Evolutionary conservation across 2,113 vertebrate genomes (phyloP), one percentile per base, ranked within the genome.

Genomic region (Oxyruncus cristatus): DNA sequence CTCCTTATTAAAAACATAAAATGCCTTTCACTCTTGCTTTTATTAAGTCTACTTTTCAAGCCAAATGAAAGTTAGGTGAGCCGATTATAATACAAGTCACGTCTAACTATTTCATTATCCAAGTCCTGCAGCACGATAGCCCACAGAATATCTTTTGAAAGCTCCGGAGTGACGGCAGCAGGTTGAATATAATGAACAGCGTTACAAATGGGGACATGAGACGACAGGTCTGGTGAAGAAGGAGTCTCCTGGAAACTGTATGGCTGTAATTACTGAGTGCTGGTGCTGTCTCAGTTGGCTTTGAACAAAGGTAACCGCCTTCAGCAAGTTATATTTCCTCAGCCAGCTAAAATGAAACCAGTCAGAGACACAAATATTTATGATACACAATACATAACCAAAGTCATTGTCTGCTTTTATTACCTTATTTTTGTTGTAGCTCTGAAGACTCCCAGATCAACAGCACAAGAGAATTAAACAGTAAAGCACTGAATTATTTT

Each of bases 141-240:
- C 98, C 98, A 97, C 98, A 97, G 98, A 98, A 98, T 96, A 96
- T 96, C 96, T 98, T 98, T 98, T 98, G 98, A 98, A 98, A 97
- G 96, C 98, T 98, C 97, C 86, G 73, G 97, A 97, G 98, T 96
- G 96, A 97, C 53, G 97, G 97, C 95, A 98, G 97, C 97, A 91
- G 97, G 97, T 97, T 98, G 98, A 97, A 97, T 97, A 98, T 98
- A 99, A 98, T 98, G 98, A 98, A 98, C 97, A 97, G 77, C 70
- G 90, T 97, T 98, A 98, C 96, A 98, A 98, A 98, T 97, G 97
- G 97, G 97, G 95, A 98, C 96, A 96, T 20, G 65, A 97, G 96
- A 97, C 66, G 53, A 97, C 96, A 90, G 95, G 96, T 95, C 96
- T 98, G 93, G 93, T 95, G 97, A 97, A 97, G 97, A 92, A 44